Evolutionary conservation across 2,888 invertebrate genomes (phyloP), one percentile per base, ranked within the genome.

Genomic region (Sphaerophoria rueppellii): DNA sequence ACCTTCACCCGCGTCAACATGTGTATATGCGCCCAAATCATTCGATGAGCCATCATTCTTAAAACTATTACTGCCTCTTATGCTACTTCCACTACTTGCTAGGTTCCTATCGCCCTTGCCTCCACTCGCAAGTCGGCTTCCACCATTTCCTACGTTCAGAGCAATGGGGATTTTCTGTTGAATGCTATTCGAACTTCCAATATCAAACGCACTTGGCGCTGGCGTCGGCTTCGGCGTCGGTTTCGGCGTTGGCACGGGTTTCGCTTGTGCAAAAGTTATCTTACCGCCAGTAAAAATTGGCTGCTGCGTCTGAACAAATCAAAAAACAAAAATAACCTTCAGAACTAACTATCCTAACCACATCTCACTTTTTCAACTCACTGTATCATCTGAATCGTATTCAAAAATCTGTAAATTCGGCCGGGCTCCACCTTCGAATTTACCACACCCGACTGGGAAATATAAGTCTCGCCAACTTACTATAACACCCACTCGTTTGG

Each of bases 381-480:
- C 93, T 88, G 93, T 93, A 43, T 91, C 87, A 52, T 16, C 46
- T 86, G 87, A 89, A 16, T 16, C 0, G 82, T 83, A 87, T 81
- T 87, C 46, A 70, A 88, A 65, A 71, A 88, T 77, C 40, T 87
- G 86, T 35, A 88, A 86, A 81, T 91, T 89, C n/a, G 91, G 92
- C 0, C 91, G 90, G 50, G 89, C 88, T 14, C 92, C 92, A 50
- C 90, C 91, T 70, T 89, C 91, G 72, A 91, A 90, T 87, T 93
- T 93, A 43, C 95, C 95, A 89, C 96, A 96, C 63, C 95, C 95
- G 88, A 94, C 93, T 6, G 96, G 96, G 91, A 96, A 95, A 89
- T 94, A 94, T 55, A 96, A 91, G 87, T 95, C 93, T 58, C 93
- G 91, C 95, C 96, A 96, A 40, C 94, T 93, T 6, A 95, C 93